Evolutionary conservation across 2,888 invertebrate genomes (phyloP).

Genomic region (Myathropa florea): DNA sequence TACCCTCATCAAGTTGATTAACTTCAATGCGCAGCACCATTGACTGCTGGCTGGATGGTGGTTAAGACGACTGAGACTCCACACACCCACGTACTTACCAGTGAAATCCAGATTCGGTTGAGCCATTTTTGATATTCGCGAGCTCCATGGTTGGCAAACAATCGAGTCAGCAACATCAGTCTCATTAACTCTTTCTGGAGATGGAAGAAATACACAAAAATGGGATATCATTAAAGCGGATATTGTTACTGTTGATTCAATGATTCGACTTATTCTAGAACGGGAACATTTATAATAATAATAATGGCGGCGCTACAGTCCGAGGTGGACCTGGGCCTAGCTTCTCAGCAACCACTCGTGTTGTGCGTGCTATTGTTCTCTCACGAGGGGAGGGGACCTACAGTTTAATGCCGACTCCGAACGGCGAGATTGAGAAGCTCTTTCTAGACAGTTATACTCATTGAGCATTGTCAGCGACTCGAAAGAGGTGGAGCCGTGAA

Average conservation of each 20-base stretch:
- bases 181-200: slow-evolving; percentile 86
- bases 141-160: slow-evolving; percentile 93
- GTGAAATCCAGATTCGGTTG: slow-evolving; percentile 97
- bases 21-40: not conserved
- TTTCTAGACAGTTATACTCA: too few relatives aligned
- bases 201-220: not conserved
- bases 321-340: too few relatives aligned
- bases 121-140: slow-evolving; percentile 93
- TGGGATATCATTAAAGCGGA: not conserved
- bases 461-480: too few relatives aligned
- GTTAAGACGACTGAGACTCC: not conserved
- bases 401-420: too few relatives aligned
- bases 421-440: too few relatives aligned
- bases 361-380: too few relatives aligned
- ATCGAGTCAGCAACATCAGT: slow-evolving; percentile 87
- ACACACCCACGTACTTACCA: slow-evolving; percentile 82
- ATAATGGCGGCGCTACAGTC: too few relatives aligned
- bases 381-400: too few relatives aligned
- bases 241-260: not conserved
- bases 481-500: too few relatives aligned
- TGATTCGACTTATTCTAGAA: not conserved
- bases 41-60: not conserved
- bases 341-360: too few relatives aligned
- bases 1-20: slow-evolving; percentile 30
- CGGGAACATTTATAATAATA: too few relatives aligned